Conservation (phyloP, 2,797 vertebrate genomes). For the Hydrocynus forskahlii region DNA sequence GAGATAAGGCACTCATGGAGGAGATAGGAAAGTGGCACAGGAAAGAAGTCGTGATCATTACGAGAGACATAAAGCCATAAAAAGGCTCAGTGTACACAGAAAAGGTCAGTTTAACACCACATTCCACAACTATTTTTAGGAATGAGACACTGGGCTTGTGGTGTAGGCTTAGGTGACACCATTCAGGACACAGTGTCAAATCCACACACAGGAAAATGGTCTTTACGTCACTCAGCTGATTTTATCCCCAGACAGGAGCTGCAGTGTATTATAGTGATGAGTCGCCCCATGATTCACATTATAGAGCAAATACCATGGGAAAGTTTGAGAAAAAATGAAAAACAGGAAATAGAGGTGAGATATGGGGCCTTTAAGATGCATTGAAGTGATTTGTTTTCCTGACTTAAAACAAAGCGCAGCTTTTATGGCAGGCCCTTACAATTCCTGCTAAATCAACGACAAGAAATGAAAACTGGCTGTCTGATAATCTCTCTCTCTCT, state of each 20-base stretch:
- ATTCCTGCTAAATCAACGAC: background rate
- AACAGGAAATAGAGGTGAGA: background rate
- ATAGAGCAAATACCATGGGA: background rate
- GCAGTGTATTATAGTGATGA: conserved; percentile 10
- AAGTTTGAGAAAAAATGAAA: background rate
- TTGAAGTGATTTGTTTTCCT: background rate
- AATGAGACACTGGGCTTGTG: conserved; percentile 11
- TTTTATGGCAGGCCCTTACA: background rate
- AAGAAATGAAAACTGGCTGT: background rate
- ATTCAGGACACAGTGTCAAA: conserved; percentile 5
- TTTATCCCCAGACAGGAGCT: background rate
- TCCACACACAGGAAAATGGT: conserved; percentile 26
- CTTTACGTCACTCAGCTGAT: conserved; percentile 3
- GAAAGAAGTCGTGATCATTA: conserved; percentile 46
- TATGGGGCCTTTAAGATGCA: no score
- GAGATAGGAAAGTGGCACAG: conserved; percentile 37
- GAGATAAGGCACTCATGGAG: conserved; percentile 64
- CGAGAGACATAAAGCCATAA: conserved; percentile 46
- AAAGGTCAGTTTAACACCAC: conserved; percentile 36
- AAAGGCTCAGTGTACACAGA: conserved; percentile 33
- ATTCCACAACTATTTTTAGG: conserved; percentile 20
- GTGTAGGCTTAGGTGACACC: background rate
- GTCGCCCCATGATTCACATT: background rate
- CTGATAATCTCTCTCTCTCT: background rate
- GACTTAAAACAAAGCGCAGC: background rate